Evolutionary conservation across 2,113 vertebrate genomes (phyloP).

Genomic region (Apteryx mantelli): DNA sequence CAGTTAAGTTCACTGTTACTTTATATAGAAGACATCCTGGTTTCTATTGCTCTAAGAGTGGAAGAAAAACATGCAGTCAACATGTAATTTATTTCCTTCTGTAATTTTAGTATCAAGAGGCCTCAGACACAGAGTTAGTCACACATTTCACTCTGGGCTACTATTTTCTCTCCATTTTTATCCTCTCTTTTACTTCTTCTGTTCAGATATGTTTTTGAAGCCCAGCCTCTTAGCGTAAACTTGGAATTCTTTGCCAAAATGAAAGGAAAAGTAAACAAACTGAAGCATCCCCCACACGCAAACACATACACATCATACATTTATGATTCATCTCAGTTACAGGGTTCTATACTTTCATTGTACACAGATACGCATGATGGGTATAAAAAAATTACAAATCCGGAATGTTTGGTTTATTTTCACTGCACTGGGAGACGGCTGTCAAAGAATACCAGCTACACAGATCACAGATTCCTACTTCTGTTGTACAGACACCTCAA

Average conservation of each 20-base stretch:
- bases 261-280: background rate
- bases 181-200: background rate
- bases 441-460: background rate
- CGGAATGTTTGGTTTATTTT: background rate
- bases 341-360: background rate
- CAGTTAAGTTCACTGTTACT: background rate
- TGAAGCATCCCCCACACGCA: background rate
- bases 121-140: background rate
- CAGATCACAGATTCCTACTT: background rate
- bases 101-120: conserved; percentile 15
- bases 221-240: background rate
- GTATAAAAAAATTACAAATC: conserved; percentile 19
- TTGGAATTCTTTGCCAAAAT: conserved; percentile 19
- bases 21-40: background rate
- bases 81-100: background rate
- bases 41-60: background rate
- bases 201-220: background rate
- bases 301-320: background rate
- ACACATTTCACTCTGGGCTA: background rate
- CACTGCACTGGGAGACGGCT: background rate
- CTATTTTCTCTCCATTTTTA: background rate
- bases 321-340: conserved; percentile 17
- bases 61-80: background rate
- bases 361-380: background rate
- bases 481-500: background rate